A percentile compares a stretch with the other conserved stretches of the same genome.
phyloP scores from a whole-genome alignment of 1,140 invertebrate species.

The Pemphigus obesinymphae region DNA sequence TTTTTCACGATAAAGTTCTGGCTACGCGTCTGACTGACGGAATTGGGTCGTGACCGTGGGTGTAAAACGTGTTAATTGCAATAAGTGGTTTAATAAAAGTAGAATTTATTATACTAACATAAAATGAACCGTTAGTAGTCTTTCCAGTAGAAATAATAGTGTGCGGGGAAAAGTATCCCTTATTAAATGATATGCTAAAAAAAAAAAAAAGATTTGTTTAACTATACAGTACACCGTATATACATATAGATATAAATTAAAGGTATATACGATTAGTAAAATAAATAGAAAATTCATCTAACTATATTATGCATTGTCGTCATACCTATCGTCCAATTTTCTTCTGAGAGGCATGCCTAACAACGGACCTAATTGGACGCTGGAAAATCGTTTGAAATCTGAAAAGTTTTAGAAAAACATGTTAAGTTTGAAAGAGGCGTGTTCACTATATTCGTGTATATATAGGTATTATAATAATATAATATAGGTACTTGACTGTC shows the following conservation, averaged over 20 bases:
- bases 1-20: not conserved
- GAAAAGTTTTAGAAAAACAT: not conserved
- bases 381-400: constrained; percentile 37
- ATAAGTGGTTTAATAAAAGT: not conserved
- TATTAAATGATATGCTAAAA: constrained; percentile 28
- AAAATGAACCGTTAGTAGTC: not conserved
- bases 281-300: not conserved
- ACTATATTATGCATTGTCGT: no score
- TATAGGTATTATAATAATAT: not conserved
- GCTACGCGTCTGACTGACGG: not conserved
- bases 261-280: not conserved
- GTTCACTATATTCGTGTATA: no score
- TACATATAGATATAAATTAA: no score
- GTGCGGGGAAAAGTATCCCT: constrained; percentile 22
- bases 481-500: constrained; percentile 15
- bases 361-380: not conserved
- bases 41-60: no score
- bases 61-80: no score
- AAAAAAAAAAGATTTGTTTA: not conserved
- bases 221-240: no score
- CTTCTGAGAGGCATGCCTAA: not conserved
- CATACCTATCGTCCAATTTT: constrained; percentile 29
- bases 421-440: not conserved
- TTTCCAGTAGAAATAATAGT: not conserved
- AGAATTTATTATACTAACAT: constrained; percentile 6